Percentiles rank a stretch among this genome's conserved stretches.
Evolutionary conservation across 2,797 vertebrate species (phyloP).

Genomic region (Brotogeris chrysoptera): DNA sequence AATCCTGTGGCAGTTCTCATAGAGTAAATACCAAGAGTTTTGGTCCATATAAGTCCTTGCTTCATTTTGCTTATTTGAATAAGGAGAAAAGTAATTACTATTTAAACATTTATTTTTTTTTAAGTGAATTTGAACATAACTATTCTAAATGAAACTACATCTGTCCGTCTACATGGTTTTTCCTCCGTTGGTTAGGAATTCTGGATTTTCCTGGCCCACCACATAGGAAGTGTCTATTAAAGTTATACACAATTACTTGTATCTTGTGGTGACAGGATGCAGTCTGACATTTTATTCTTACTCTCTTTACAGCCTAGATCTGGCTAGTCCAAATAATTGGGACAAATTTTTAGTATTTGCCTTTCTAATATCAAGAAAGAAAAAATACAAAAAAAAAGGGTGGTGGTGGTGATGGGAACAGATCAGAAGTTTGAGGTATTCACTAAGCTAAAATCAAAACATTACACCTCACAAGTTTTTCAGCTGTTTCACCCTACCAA

Average conservation of each 20-base stretch:
- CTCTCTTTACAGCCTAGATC: not conserved
- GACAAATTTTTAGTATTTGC: not conserved
- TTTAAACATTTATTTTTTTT: not conserved
- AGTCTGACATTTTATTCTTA: not conserved
- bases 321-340: not conserved
- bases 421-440: not conserved
- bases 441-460: not conserved
- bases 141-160: not conserved
- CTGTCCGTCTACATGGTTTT: not conserved
- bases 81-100: not conserved
- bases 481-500: not conserved
- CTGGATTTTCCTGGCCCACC: not conserved
- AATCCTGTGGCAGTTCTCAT: not conserved
- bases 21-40: not conserved
- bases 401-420: accelerated
- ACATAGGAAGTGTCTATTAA: not conserved
- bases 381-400: not conserved
- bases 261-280: not conserved
- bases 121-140: not conserved
- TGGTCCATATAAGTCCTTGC: not conserved
- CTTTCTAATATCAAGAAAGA: not conserved
- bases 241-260: not conserved
- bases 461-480: not conserved
- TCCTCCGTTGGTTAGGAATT: not conserved
- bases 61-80: not conserved